A percentile compares a stretch with the other conserved stretches of the same genome.
Conservation (phyloP, 1,140 invertebrate genomes). For the Colletes latitarsis region DNA sequence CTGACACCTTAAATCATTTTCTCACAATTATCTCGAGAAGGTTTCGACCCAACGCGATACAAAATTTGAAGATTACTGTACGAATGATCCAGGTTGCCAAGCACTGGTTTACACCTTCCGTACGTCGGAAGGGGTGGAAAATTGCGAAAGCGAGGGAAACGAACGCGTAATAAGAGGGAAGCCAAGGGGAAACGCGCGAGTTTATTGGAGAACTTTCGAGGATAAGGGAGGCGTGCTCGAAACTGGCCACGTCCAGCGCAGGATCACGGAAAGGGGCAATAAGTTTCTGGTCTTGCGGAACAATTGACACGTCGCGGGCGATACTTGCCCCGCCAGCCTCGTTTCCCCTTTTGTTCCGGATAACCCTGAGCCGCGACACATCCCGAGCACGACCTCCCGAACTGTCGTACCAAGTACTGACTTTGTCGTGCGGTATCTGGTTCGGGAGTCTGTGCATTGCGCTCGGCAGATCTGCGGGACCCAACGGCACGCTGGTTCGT, state of each 20-base stretch:
- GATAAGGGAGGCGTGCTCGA: conserved; percentile 41
- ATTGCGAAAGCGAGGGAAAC: too few relatives aligned
- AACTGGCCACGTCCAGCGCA: conserved; percentile 36
- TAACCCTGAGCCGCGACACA: conserved; percentile 50
- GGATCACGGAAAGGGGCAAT: conserved; percentile 53
- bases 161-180: conserved; percentile 29
- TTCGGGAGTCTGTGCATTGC: conserved; percentile 41
- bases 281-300: conserved; percentile 66
- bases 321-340: conserved; percentile 38
- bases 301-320: conserved; percentile 66
- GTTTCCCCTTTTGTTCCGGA: conserved; percentile 34
- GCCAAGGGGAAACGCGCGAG: conserved; percentile 3
- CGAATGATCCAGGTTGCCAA: too few relatives aligned
- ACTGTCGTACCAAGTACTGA: conserved; percentile 66
- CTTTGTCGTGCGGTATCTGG: conserved; percentile 64
- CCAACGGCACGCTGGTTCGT: conserved; percentile 42
- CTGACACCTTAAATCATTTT: too few relatives aligned
- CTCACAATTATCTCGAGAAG: too few relatives aligned
- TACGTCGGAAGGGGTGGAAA: too few relatives aligned
- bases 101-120: too few relatives aligned
- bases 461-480: conserved; percentile 37
- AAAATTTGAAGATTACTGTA: too few relatives aligned
- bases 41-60: too few relatives aligned
- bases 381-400: conserved; percentile 59
- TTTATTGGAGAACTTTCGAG: conserved; percentile 51